These are phyloP conservation scores for Eidolon dupreanum DNA, from an alignment of 2,797 vertebrate genomes.

Conservation along the genomic window DNA sequence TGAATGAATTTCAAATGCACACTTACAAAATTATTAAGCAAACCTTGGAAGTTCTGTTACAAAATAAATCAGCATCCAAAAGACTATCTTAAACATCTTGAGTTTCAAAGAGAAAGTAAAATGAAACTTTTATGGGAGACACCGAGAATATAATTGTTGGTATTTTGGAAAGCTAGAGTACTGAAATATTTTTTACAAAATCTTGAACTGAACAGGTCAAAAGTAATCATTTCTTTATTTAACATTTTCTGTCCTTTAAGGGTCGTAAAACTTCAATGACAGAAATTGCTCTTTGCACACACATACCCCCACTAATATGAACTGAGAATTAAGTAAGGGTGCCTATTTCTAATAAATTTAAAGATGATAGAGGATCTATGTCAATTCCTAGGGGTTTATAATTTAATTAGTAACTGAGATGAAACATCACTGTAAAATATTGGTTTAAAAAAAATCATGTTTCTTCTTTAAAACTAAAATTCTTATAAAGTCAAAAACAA, in stretches of 20 bases:
- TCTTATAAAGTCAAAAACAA: slow-evolving; percentile 6
- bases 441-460: slow-evolving; percentile 28
- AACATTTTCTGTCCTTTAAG: background rate
- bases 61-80: background rate
- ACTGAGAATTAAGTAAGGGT: background rate
- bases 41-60: background rate
- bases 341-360: background rate
- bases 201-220: background rate
- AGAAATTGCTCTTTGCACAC: background rate
- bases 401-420: slow-evolving; percentile 9
- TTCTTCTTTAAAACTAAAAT: slow-evolving; percentile 16
- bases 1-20: background rate
- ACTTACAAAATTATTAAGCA: background rate
- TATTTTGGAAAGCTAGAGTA: background rate
- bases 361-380: background rate
- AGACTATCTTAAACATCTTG: background rate
- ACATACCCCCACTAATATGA: background rate
- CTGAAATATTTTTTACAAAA: background rate
- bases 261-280: background rate
- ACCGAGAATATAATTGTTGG: background rate
- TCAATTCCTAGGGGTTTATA: background rate
- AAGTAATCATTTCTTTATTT: background rate
- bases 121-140: background rate
- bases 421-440: background rate
- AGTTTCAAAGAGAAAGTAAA: background rate